phyloP scores from a whole-genome alignment of 1,140 invertebrate genomes.

The Brachionus paranguensis region DNA sequence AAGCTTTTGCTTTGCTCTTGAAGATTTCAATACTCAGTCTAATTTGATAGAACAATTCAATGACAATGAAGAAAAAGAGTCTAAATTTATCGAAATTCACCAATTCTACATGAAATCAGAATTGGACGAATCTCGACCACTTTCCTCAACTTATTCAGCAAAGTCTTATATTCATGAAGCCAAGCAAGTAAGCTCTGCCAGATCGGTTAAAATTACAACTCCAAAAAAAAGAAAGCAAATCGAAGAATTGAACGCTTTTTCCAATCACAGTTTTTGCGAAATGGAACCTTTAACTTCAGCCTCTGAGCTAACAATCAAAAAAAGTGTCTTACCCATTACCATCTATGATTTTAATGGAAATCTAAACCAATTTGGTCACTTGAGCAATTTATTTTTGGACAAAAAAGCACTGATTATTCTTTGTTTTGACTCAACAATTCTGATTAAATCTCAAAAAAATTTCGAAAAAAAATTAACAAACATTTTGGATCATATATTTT shows the following conservation, averaged over 20 bases:
- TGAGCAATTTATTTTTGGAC: slow-evolving; percentile 4
- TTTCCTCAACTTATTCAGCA: background rate
- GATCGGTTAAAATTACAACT: background rate
- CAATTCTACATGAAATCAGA: slow-evolving; percentile 21
- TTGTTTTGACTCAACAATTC: background rate
- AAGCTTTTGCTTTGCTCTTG: background rate
- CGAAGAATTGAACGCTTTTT: background rate
- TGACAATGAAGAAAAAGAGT: background rate
- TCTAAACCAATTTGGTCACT: slow-evolving; percentile 11
- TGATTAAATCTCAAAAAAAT: background rate
- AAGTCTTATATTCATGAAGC: background rate
- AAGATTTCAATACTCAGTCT: slow-evolving; percentile 5
- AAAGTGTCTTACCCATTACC: background rate
- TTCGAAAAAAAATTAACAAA: background rate
- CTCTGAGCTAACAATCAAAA: background rate
- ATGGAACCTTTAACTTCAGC: background rate
- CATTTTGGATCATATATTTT: background rate
- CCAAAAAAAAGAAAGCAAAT: background rate
- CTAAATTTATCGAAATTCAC: slow-evolving; percentile 36
- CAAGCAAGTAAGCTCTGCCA: background rate
- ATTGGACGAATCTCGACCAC: background rate
- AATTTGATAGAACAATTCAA: background rate
- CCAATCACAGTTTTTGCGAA: background rate
- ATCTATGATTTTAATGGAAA: slow-evolving; percentile 15
- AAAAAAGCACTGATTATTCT: slow-evolving; percentile 13